A percentile compares a stretch with the other conserved stretches of the same genome.
Evolutionary conservation across 1,140 invertebrate genomes (phyloP).

Genomic region (Heliothis subflexa): DNA sequence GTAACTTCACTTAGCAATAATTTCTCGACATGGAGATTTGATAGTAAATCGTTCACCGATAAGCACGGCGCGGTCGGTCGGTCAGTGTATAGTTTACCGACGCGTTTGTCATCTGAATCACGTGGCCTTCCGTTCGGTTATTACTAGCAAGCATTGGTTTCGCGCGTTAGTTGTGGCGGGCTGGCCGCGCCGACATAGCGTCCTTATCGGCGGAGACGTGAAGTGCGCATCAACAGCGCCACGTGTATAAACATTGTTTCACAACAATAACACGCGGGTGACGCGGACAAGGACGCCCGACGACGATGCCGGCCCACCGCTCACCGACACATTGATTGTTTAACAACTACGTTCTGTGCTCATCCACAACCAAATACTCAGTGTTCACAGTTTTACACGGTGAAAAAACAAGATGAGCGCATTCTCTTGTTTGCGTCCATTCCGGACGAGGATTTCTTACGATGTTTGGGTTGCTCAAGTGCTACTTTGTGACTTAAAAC

Average conservation of each 20-base stretch:
- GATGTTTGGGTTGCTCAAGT: conserved; percentile 62
- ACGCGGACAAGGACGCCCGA: conserved; percentile 74
- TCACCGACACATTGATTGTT: conserved; percentile 56
- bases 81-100: conserved; percentile 65
- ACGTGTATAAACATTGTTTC: conserved; percentile 84
- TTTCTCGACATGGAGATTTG: conserved; percentile 44
- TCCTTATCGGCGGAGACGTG: conserved; percentile 70
- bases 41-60: conserved; percentile 63
- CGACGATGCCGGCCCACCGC: conserved; percentile 51
- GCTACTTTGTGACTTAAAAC: conserved; percentile 58
- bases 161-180: conserved; percentile 79
- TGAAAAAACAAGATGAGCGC: conserved; percentile 59
- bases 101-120: conserved; percentile 81
- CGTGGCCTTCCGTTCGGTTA: conserved; percentile 78
- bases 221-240: conserved; percentile 74
- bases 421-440: conserved; percentile 49
- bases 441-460: conserved; percentile 60
- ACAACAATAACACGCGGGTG: conserved; percentile 79
- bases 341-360: conserved; percentile 55
- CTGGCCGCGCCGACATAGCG: conserved; percentile 71
- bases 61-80: conserved; percentile 67
- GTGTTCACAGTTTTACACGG: conserved; percentile 35
- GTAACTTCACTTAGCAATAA: conserved; percentile 7
- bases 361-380: conserved; percentile 48
- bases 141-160: conserved; percentile 69